Conservation (phyloP, 2,888 invertebrate genomes). For the Scaptomyza flava region DNA sequence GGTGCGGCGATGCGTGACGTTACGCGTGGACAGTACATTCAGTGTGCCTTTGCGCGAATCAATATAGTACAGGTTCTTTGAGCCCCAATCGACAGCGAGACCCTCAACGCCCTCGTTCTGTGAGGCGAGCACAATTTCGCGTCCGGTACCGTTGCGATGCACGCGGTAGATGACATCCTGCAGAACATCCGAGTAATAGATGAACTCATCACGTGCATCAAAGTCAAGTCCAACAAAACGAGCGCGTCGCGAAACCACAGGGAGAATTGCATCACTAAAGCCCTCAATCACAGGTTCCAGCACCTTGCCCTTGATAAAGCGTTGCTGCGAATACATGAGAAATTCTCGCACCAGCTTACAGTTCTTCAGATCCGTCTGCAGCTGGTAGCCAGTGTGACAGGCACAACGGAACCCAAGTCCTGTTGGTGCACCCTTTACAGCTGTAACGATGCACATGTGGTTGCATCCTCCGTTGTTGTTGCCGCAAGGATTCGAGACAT, state of each 20-base stretch:
- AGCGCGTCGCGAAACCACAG: conserved; percentile 95
- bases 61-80: conserved; percentile 97
- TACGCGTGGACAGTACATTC: conserved; percentile 95
- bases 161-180: conserved; percentile 96
- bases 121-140: conserved; percentile 96
- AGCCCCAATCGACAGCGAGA: conserved; percentile 97
- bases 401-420: conserved; percentile 95
- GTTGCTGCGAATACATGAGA: conserved; percentile 97
- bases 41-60: conserved; percentile 97
- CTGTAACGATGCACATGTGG: conserved; percentile 97
- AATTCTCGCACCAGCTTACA: conserved; percentile 94
- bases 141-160: conserved; percentile 90
- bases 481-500: conserved; percentile 92
- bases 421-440: conserved; percentile 87
- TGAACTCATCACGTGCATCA: conserved; percentile 94
- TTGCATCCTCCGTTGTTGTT: conserved; percentile 95
- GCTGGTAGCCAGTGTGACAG: conserved; percentile 93
- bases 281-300: conserved; percentile 94
- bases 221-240: conserved; percentile 98
- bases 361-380: conserved; percentile 90
- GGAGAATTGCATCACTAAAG: conserved; percentile 97
- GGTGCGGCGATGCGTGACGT: conserved; percentile 93
- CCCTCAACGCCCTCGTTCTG: conserved; percentile 99
- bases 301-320: conserved; percentile 97
- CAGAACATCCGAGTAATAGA: conserved; percentile 98